Percentiles rank a stretch among this genome's conserved stretches.
These are phyloP conservation scores for Eolophus roseicapilla DNA, from an alignment of 2,113 vertebrate genomes.

Conservation along the genomic window DNA sequence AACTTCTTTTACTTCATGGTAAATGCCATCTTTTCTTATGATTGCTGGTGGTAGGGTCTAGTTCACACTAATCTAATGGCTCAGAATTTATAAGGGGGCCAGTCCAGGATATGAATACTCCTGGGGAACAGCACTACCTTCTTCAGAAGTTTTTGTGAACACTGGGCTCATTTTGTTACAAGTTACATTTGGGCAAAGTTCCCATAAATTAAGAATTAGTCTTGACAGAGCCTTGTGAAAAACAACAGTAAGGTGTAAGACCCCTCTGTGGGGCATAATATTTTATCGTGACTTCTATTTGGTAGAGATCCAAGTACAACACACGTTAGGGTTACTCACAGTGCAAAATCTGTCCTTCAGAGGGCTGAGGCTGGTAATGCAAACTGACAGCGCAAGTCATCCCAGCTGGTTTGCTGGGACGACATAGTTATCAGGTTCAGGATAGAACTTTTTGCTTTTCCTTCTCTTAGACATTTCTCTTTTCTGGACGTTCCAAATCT, in stretches of 20 bases:
- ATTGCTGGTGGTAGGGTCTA: neutral
- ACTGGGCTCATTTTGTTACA: constrained; percentile 74
- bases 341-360: neutral
- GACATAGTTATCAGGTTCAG: constrained; percentile 78
- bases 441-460: constrained; percentile 76
- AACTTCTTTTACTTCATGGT: neutral
- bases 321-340: neutral
- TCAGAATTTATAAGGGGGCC: constrained; percentile 75
- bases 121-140: constrained; percentile 73
- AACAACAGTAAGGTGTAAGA: neutral
- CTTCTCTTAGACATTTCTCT: constrained; percentile 77
- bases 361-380: neutral
- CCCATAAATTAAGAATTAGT: constrained; percentile 48
- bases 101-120: constrained; percentile 73
- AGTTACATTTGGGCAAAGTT: constrained; percentile 81
- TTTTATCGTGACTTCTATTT: constrained; percentile 15
- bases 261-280: neutral
- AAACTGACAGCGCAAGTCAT: constrained; percentile 77
- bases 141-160: constrained; percentile 76
- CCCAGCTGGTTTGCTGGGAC: constrained; percentile 59
- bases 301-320: constrained; percentile 11
- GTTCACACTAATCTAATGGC: constrained; percentile 59
- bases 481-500: constrained; percentile 79
- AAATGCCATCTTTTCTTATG: neutral
- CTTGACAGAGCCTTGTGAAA: neutral